Conservation (phyloP, 2,113 vertebrate species). For the Oryzias javanicus region DNA sequence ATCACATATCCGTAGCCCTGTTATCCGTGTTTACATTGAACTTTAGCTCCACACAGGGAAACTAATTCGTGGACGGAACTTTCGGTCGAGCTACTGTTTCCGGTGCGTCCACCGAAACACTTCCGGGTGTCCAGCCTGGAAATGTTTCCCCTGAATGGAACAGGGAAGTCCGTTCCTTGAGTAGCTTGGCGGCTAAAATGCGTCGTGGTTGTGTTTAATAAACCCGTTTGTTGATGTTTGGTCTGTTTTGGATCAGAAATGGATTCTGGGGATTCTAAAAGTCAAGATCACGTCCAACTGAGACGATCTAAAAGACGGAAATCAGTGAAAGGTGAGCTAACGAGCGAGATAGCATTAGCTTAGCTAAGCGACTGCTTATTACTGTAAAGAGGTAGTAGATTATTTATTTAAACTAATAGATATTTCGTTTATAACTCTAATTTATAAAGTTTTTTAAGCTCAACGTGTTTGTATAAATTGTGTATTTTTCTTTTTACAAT, state of each 20-base stretch:
- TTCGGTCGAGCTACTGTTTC: constrained; percentile 9
- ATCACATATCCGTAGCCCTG: constrained; percentile 3
- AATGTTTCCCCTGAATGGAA: constrained; percentile 2
- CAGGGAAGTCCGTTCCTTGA: constrained; percentile 8
- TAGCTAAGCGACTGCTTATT: background rate
- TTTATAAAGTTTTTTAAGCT: too few species aligned
- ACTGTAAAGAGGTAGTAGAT: background rate
- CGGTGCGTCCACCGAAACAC: background rate
- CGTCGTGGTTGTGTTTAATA: background rate
- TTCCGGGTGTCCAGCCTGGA: constrained; percentile 12
- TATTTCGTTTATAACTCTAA: background rate
- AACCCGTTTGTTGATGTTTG: background rate
- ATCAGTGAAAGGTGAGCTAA: constrained; percentile 20
- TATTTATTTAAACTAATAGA: background rate
- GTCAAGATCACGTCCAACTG: accelerated
- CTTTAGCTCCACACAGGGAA: too few species aligned
- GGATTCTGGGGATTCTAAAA: constrained; percentile 27
- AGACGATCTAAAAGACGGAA: constrained; percentile 38
- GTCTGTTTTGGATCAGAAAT: constrained; percentile 14
- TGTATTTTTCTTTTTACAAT: too few species aligned
- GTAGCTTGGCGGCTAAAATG: constrained; percentile 2
- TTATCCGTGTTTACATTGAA: too few species aligned
- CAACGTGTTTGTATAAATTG: background rate
- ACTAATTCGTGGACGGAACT: constrained; percentile 22
- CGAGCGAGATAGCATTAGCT: background rate